Evolutionary conservation across 2,797 vertebrate species (phyloP).

Genomic region (Naso thynnoides): DNA sequence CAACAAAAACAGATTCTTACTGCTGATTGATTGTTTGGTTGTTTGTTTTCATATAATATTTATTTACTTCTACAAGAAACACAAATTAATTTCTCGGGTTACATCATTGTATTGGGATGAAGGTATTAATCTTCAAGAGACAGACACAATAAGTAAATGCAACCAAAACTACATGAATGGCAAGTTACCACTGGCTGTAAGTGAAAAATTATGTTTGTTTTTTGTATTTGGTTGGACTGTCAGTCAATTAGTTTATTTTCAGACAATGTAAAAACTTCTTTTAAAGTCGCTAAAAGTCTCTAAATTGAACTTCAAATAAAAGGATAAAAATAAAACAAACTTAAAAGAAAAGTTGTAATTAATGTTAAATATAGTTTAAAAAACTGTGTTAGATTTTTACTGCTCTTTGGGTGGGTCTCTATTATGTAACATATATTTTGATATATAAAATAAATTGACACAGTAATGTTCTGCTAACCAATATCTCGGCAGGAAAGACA

Average conservation of each 20-base stretch:
- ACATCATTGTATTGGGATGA: background rate
- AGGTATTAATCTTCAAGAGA: background rate
- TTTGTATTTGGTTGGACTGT: background rate
- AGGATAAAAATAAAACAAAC: background rate
- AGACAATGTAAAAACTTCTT: background rate
- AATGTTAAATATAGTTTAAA: slow-evolving; percentile 26
- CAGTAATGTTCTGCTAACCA: background rate
- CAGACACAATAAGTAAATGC: background rate
- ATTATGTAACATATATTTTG: background rate
- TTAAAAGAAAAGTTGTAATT: slow-evolving; percentile 4
- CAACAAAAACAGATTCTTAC: background rate
- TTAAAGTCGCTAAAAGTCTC: background rate
- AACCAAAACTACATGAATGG: background rate
- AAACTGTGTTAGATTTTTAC: slow-evolving; percentile 8
- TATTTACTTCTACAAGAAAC: too few relatives aligned
- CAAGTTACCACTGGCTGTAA: background rate
- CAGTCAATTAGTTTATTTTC: background rate
- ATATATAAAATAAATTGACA: background rate
- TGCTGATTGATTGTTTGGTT: background rate
- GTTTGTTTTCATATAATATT: too few relatives aligned
- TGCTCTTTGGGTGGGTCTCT: slow-evolving; percentile 25
- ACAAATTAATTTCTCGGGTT: background rate
- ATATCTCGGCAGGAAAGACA: slow-evolving; percentile 6
- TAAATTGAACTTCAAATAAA: slow-evolving; percentile 24
- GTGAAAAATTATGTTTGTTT: background rate